phyloP scores from a whole-genome alignment of 2,888 invertebrate species.

The Neuroscelio doddi region DNA sequence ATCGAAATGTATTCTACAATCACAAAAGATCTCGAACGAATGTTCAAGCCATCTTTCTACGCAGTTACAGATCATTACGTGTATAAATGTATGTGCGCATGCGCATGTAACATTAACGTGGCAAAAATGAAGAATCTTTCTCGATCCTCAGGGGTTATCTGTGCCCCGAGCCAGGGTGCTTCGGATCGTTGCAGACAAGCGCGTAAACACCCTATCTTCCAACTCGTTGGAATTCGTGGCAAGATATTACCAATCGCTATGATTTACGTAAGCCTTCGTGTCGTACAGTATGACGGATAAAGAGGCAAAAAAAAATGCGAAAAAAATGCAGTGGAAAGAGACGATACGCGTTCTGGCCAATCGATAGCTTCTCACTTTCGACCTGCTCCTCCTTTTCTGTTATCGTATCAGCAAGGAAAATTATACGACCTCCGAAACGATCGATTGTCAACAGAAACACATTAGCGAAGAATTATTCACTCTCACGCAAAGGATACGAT shows the following conservation, averaged over 20 bases:
- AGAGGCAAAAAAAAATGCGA: background rate
- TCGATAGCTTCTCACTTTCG: slow-evolving; percentile 45
- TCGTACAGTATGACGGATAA: slow-evolving; percentile 20
- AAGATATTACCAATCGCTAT: slow-evolving; percentile 34
- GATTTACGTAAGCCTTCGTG: slow-evolving; percentile 39
- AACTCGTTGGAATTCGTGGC: slow-evolving; percentile 47
- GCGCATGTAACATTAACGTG: slow-evolving; percentile 12
- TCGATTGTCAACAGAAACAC: no score
- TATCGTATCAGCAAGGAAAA: no score
- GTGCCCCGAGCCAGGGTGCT: slow-evolving; percentile 38
- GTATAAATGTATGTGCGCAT: background rate
- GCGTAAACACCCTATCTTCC: slow-evolving; percentile 66
- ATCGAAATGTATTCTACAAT: slow-evolving; percentile 20
- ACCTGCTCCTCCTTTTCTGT: no score
- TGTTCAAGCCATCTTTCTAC: background rate
- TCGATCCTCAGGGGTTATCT: slow-evolving; percentile 43
- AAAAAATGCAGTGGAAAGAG: slow-evolving; percentile 14
- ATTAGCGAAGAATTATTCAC: no score
- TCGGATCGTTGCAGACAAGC: slow-evolving; percentile 62
- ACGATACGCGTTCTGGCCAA: slow-evolving; percentile 36
- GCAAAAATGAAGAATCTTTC: slow-evolving; percentile 35
- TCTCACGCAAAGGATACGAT: no score
- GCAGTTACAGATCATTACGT: slow-evolving; percentile 8
- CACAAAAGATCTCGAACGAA: slow-evolving; percentile 16
- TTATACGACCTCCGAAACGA: no score